Evolutionary conservation across 2,888 invertebrate genomes (phyloP).

Genomic region (Microctonus brassicae): DNA sequence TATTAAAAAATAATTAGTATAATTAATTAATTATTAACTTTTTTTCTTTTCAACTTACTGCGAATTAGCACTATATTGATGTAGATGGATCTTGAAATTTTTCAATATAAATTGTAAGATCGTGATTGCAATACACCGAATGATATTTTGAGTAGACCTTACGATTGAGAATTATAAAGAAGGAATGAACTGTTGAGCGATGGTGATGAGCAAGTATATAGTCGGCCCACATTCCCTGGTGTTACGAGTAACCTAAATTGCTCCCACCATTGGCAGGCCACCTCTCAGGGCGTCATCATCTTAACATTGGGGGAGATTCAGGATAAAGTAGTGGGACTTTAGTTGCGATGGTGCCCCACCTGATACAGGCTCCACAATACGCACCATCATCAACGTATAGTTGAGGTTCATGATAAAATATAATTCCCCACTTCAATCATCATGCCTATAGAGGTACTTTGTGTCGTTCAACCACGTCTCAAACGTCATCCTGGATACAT

Average conservation of each 20-base stretch:
- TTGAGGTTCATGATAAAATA: background rate
- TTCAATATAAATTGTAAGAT: background rate
- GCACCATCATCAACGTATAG: background rate
- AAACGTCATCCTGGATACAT: background rate
- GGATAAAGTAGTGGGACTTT: background rate
- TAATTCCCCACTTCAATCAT: background rate
- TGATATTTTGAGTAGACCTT: slow-evolving; percentile 41
- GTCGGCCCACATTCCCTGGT: slow-evolving; percentile 68
- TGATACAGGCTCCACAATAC: background rate
- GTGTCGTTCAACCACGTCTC: slow-evolving; percentile 4
- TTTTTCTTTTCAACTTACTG: background rate
- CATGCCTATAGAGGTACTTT: background rate
- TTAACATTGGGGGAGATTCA: slow-evolving; percentile 9
- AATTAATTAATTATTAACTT: too few species aligned
- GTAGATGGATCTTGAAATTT: background rate
- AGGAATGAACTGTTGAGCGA: slow-evolving; percentile 65
- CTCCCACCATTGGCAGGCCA: slow-evolving; percentile 57
- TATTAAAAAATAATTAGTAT: background rate
- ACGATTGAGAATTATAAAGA: slow-evolving; percentile 56
- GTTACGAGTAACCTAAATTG: slow-evolving; percentile 69
- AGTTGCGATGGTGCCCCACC: slow-evolving; percentile 2
- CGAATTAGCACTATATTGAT: background rate
- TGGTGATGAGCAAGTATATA: slow-evolving; percentile 67
- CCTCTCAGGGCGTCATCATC: slow-evolving; percentile 35
- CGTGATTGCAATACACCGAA: background rate